phyloP scores from a whole-genome alignment of 1,140 invertebrate genomes.

The Cotesia chilonis region DNA sequence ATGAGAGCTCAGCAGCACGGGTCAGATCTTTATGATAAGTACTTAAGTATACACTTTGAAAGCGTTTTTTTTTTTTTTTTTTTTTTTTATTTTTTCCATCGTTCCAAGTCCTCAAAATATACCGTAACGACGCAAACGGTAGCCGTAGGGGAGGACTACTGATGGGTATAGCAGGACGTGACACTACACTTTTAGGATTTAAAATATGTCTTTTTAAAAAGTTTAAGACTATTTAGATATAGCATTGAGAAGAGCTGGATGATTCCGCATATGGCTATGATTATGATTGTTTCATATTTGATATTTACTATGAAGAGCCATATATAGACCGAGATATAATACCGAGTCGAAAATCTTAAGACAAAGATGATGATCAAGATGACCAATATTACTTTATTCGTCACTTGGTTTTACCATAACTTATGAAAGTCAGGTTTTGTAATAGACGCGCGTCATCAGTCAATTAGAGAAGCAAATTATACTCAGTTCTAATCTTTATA shows the following conservation, averaged over 20 bases:
- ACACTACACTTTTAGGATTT: conserved; percentile 46
- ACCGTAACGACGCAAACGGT: conserved; percentile 22
- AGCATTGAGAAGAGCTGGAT: background rate
- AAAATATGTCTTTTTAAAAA: conserved; percentile 2
- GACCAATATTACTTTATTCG: conserved; percentile 1
- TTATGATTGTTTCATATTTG: no score
- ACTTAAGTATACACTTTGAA: conserved; percentile 36
- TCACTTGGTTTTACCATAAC: conserved; percentile 18
- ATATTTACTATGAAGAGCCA: conserved; percentile 11
- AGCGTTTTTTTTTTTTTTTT: background rate
- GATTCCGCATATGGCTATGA: conserved; percentile 22
- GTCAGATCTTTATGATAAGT: conserved; percentile 37
- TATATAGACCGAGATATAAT: background rate
- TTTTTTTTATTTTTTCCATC: background rate
- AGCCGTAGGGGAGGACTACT: conserved; percentile 15
- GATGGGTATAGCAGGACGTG: conserved; percentile 46
- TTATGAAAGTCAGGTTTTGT: conserved; percentile 22
- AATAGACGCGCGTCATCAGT: conserved; percentile 48
- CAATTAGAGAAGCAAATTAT: conserved; percentile 49
- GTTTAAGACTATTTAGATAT: background rate
- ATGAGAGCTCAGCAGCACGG: conserved; percentile 25
- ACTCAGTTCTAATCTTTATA: conserved; percentile 31
- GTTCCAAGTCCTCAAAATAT: conserved; percentile 11
- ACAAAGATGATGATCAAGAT: background rate
- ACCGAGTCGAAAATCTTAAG: background rate